Conservation (phyloP, 2,113 vertebrate species). For the Eira barbara region DNA sequence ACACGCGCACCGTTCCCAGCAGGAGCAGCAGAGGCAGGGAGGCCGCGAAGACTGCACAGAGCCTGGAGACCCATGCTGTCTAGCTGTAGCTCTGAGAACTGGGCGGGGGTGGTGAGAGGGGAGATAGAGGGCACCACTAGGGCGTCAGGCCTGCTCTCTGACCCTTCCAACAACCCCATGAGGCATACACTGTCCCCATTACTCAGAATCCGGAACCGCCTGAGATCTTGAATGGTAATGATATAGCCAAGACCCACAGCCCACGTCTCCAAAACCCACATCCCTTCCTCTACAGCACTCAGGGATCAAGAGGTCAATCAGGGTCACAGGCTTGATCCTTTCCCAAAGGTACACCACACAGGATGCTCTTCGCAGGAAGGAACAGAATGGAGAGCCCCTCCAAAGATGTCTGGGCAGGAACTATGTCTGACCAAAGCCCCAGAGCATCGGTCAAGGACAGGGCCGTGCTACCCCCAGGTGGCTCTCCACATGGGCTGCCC, state of each 20-base stretch:
- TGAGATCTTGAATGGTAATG: background rate
- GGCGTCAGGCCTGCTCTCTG: background rate
- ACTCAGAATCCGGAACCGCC: background rate
- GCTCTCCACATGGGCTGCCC: too few relatives aligned
- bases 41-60: background rate
- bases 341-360: background rate
- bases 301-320: background rate
- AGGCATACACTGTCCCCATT: background rate
- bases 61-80: background rate
- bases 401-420: background rate
- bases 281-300: background rate
- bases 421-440: background rate
- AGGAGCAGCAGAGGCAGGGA: background rate
- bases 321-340: background rate
- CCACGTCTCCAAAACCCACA: background rate
- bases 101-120: background rate
- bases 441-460: background rate
- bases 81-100: background rate
- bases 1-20: fast-evolving
- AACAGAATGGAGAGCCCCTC: too few relatives aligned
- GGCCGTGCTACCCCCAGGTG: too few relatives aligned
- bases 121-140: background rate
- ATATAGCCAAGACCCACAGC: background rate
- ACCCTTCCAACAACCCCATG: background rate
- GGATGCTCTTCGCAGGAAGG: background rate